phyloP scores from a whole-genome alignment of 2,888 invertebrate species.

The Epinotia demarniana region DNA sequence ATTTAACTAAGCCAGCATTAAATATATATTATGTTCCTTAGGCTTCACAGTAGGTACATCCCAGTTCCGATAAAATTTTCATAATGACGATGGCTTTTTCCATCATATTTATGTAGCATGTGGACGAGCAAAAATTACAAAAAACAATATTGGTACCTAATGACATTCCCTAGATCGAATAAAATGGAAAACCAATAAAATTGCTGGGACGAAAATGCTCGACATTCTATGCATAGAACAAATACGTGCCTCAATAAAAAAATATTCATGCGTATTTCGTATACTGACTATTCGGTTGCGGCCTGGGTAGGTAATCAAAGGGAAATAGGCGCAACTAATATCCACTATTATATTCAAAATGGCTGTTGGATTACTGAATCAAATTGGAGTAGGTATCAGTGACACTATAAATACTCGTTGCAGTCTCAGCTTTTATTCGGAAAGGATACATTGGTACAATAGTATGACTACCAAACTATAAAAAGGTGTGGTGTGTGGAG shows the following conservation, averaged over 20 bases:
- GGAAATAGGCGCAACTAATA: background rate
- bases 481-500: too few species aligned
- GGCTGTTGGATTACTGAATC: background rate
- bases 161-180: background rate
- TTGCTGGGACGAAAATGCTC: slow-evolving; percentile 15
- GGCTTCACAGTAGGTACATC: too few species aligned
- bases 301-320: background rate
- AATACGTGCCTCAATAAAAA: slow-evolving; percentile 35
- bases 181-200: slow-evolving; percentile 29
- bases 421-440: background rate
- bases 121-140: background rate
- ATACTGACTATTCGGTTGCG: background rate
- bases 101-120: background rate
- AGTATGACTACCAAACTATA: too few species aligned
- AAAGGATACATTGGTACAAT: too few species aligned
- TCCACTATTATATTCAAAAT: background rate
- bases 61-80: too few species aligned
- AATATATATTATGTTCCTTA: too few species aligned
- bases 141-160: background rate
- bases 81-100: background rate
- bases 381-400: background rate
- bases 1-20: too few species aligned
- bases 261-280: slow-evolving; percentile 17
- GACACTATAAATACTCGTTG: background rate
- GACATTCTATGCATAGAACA: slow-evolving; percentile 23